phyloP scores from a whole-genome alignment of 2,113 vertebrate genomes.

The Elanus axillaris region DNA sequence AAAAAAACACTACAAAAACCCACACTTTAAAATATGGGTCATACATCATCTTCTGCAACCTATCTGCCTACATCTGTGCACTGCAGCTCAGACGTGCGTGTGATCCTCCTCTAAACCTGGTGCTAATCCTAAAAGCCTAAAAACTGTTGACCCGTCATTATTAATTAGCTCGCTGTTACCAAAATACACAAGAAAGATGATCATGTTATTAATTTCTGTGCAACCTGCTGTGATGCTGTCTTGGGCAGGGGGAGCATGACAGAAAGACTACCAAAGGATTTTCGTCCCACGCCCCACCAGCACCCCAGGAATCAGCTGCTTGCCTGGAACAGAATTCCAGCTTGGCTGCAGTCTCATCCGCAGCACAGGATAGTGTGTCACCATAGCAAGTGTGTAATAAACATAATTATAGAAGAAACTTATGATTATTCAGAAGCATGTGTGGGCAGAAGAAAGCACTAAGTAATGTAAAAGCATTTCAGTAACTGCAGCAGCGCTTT shows the following conservation, averaged over 20 bases:
- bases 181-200: background rate
- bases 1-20: too few relatives aligned
- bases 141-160: conserved; percentile 1
- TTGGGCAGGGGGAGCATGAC: background rate
- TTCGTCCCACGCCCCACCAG: background rate
- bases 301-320: background rate
- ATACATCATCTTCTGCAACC: background rate
- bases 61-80: background rate
- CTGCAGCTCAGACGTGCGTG: background rate
- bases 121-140: conserved; percentile 38
- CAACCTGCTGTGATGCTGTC: background rate
- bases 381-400: background rate
- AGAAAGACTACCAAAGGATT: background rate
- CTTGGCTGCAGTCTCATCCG: background rate
- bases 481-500: background rate
- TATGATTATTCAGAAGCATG: background rate
- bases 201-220: background rate
- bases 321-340: background rate
- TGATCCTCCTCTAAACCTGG: background rate
- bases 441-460: background rate
- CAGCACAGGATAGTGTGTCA: background rate
- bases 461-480: background rate
- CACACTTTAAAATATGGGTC: background rate
- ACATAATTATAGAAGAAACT: background rate
- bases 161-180: background rate